Base-by-base conservation (phyloP, 2,888 invertebrate species). In the Lasioglossum vierecki region DNA sequence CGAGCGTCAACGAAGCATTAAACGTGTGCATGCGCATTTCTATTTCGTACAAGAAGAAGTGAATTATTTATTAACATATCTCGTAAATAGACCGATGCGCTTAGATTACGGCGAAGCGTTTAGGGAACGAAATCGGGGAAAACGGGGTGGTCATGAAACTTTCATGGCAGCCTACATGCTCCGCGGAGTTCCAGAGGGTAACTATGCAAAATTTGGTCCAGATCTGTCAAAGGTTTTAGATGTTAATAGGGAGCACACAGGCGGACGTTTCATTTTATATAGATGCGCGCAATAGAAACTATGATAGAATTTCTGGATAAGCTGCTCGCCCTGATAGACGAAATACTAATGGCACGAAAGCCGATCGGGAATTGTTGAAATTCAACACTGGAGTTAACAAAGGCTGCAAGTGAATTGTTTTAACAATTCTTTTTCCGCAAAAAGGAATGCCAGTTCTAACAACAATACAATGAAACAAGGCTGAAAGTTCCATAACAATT, bases 291-390 rank as follows among this genome's bases (percentile, higher is more conserved):
- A 66, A 66, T 22, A 18, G 66, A 66, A 35, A 66, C 66, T 35
- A 66, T 15, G 60, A 66, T 35, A 66, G 66, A 2, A 35, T 66
- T 66, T 66, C 22, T 35, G 66, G 9, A 15, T 35, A 35, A 35
- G 18, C 22, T 1, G 4, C 22, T 22, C 11, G 9, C n/a, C 41
- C 3, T 11, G 44, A n/a, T 71, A 26, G 70, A 44, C 44, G 15
- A 11, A 5, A n/a, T 22, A 44, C 44, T 70, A 70, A 49, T 73
- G 44, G 46, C 44, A 15, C 30, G 35, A 46, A 35, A 70, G 39
- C 49, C 49, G 39, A 18, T 41, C 44, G 75, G 41, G 75, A 44
- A 83, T 71, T 26, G 71, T 76, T 49, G 44, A 75, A 13, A 4
- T 15, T 46, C 13, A 4, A 46, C 15, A 46, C 4, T 15, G 46